These are phyloP conservation scores for Narcine bancroftii DNA, from an alignment of 2,113 vertebrate species.

Conservation along the genomic window DNA sequence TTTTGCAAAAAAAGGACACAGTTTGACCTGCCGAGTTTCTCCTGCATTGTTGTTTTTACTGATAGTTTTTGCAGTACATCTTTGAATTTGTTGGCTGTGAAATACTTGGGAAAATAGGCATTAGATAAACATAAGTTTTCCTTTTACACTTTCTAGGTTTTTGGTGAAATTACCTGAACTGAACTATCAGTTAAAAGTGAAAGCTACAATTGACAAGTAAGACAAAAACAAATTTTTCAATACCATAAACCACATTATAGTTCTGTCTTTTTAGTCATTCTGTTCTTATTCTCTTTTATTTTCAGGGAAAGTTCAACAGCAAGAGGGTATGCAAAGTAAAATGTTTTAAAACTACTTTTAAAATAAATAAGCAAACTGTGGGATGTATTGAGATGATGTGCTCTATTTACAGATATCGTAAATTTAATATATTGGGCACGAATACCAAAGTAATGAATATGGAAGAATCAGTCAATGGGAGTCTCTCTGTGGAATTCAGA, in stretches of 20 bases:
- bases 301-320: conserved; percentile 81
- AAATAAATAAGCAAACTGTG: neutral
- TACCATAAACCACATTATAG: neutral
- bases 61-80: too few relatives aligned
- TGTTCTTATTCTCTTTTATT: conserved; percentile 42
- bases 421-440: conserved; percentile 87
- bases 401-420: conserved; percentile 66
- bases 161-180: conserved; percentile 89
- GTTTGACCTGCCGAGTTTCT: too few relatives aligned
- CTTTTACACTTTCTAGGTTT: conserved; percentile 61
- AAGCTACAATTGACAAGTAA: conserved; percentile 95
- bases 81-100: too few relatives aligned
- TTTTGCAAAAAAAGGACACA: too few relatives aligned
- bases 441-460: conserved; percentile 93
- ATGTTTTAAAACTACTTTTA: neutral
- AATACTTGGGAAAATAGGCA: too few relatives aligned
- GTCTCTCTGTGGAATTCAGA: conserved; percentile 85
- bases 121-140: neutral
- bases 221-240: conserved; percentile 43
- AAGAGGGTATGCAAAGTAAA: conserved; percentile 69
- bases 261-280: neutral
- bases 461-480: conserved; percentile 85
- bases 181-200: conserved; percentile 93
- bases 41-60: too few relatives aligned
- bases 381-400: neutral